Conservation (phyloP, 1,140 invertebrate species). For the Hylaeus volcanicus region DNA sequence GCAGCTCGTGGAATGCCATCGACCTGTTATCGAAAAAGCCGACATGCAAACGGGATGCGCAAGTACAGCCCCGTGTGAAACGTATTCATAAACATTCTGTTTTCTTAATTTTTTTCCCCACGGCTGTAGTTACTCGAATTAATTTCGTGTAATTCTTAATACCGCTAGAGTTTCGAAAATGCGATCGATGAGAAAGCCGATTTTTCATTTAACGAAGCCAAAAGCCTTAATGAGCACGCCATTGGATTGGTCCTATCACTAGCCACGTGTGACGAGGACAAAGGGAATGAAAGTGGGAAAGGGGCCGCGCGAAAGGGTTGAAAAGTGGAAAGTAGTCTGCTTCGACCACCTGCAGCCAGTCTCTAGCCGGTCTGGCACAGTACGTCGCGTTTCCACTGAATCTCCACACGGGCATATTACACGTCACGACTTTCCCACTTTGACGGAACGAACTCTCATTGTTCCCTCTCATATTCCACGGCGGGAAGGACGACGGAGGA, state of each 20-base stretch:
- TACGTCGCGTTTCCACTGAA: constrained; percentile 27
- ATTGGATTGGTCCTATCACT: neutral
- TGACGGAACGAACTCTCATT: constrained; percentile 30
- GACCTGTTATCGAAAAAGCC: neutral
- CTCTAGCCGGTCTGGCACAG: constrained; percentile 15
- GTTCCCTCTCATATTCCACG: constrained; percentile 7
- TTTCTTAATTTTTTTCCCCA: too few relatives aligned
- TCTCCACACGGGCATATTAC: constrained; percentile 24
- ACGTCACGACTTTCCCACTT: constrained; percentile 28
- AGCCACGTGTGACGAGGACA: constrained; percentile 1
- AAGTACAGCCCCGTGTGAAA: neutral
- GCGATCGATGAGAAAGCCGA: too few relatives aligned
- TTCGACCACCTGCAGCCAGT: constrained; percentile 44
- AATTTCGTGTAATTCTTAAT: too few relatives aligned
- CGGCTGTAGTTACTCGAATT: too few relatives aligned
- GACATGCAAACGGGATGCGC: neutral
- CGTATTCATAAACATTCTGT: too few relatives aligned
- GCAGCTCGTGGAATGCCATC: neutral
- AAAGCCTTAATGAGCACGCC: too few relatives aligned
- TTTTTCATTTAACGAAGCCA: neutral
- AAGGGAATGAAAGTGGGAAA: constrained; percentile 6
- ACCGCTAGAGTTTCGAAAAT: too few relatives aligned
- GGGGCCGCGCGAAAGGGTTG: neutral
- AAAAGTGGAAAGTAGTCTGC: constrained; percentile 33
- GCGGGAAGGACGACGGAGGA: neutral